Evolutionary conservation across 2,113 vertebrate genomes (phyloP).

Genomic region (Cololabis saira): DNA sequence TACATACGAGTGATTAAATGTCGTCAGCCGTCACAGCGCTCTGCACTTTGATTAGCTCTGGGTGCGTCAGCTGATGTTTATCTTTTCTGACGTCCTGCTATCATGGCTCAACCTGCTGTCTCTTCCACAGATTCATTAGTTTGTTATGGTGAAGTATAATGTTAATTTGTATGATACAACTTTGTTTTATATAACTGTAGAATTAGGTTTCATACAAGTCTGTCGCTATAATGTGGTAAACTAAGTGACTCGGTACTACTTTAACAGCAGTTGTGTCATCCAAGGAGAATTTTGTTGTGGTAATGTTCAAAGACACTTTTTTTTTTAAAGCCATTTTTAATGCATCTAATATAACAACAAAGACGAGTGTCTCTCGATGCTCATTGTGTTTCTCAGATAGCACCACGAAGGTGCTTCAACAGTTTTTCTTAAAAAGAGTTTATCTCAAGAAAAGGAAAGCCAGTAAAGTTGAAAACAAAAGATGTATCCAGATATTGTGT

Average conservation of each 20-base stretch:
- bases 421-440: no score
- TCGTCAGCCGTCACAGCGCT: constrained; percentile 52
- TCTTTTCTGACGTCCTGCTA: constrained; percentile 39
- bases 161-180: neutral
- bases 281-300: neutral
- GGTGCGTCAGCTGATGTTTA: constrained; percentile 61
- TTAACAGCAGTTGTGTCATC: constrained; percentile 3
- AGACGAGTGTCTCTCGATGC: no score
- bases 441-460: no score
- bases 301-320: constrained; percentile 14
- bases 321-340: neutral
- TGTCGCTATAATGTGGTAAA: constrained; percentile 5
- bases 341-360: no score
- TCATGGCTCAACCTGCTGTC: constrained; percentile 23
- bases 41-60: constrained; percentile 59
- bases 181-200: neutral
- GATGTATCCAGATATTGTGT: no score
- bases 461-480: no score
- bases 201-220: neutral
- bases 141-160: no score
- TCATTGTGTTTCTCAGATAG: no score
- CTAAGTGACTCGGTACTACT: constrained; percentile 8
- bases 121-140: neutral
- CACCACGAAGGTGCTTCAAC: no score
- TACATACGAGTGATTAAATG: constrained; percentile 67